A percentile compares a stretch with the other conserved stretches of the same genome.
Evolutionary conservation across 2,888 invertebrate genomes (phyloP).

Genomic region (Ophonus ardosiacus): DNA sequence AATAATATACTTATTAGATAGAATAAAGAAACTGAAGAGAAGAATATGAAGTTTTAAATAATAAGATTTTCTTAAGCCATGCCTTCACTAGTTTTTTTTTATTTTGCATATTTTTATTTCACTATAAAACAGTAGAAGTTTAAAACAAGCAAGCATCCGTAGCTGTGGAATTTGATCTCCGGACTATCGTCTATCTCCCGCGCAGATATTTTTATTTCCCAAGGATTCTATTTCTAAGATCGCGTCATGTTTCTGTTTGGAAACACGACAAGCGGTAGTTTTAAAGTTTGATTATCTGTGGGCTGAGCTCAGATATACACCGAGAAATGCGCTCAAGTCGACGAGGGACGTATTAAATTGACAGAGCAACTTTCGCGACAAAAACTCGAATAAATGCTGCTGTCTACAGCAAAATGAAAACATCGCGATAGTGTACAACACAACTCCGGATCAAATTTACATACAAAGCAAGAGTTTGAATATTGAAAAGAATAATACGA

Average conservation of each 20-base stretch:
- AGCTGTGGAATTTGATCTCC: neutral
- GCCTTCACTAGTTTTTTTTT: neutral
- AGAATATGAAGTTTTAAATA: too few species aligned
- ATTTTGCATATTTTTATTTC: neutral
- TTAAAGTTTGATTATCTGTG: conserved; percentile 21
- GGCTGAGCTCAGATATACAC: neutral
- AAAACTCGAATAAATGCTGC: conserved; percentile 5
- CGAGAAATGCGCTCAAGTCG: conserved; percentile 7
- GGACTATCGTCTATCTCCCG: neutral
- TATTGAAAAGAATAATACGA: neutral
- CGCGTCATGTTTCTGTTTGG: conserved; percentile 11
- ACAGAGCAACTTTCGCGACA: neutral
- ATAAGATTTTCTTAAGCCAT: too few species aligned
- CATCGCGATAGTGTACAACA: neutral
- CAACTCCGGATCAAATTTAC: neutral
- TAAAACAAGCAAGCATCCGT: neutral
- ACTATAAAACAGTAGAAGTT: neutral
- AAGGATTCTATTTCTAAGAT: neutral
- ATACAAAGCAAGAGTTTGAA: neutral
- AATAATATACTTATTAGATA: too few species aligned
- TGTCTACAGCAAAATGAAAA: neutral
- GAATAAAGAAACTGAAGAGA: too few species aligned
- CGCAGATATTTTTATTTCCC: neutral
- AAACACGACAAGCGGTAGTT: conserved; percentile 8
- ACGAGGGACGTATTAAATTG: conserved; percentile 8